A percentile compares a stretch with the other conserved stretches of the same genome.
Evolutionary conservation across 2,797 vertebrate genomes (phyloP).

Genomic region (Enteromius treurensis): DNA sequence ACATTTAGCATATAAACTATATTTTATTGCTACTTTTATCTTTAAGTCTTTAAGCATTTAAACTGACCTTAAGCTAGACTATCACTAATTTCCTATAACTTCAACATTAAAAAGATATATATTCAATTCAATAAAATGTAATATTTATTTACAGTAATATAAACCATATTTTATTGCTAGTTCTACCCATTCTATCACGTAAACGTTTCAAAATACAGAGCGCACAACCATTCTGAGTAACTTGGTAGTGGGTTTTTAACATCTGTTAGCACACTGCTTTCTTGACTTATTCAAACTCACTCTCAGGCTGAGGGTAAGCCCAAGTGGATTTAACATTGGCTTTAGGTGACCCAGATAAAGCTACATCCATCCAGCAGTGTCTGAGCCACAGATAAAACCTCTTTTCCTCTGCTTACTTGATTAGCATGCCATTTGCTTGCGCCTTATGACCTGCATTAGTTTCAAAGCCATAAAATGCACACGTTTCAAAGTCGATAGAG

Average conservation of each 20-base stretch:
- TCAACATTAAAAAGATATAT: neutral
- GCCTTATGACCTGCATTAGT: constrained; percentile 17
- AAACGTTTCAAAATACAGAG: neutral
- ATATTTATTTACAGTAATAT: neutral
- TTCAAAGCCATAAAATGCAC: constrained; percentile 32
- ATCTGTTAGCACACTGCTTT: constrained; percentile 29
- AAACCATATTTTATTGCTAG: neutral
- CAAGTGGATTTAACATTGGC: constrained; percentile 41
- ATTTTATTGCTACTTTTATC: neutral
- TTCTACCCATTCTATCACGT: neutral
- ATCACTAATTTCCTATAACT: neutral
- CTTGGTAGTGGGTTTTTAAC: constrained; percentile 16
- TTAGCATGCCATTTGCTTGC: constrained; percentile 49
- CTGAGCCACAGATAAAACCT: constrained; percentile 34
- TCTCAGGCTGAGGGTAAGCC: constrained; percentile 35
- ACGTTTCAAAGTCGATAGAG: constrained; percentile 5
- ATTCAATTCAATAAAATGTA: neutral
- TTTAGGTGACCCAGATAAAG: constrained; percentile 46
- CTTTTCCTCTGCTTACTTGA: constrained; percentile 38
- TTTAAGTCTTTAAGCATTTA: neutral
- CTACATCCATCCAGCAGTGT: constrained; percentile 32
- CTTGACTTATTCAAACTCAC: constrained; percentile 8
- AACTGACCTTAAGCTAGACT: neutral
- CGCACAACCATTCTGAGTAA: neutral
- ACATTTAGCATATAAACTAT: neutral